A percentile compares a stretch with the other conserved stretches of the same genome.
Conservation (phyloP, 2,113 vertebrate genomes). For the Epinephelus cyanopodus region DNA sequence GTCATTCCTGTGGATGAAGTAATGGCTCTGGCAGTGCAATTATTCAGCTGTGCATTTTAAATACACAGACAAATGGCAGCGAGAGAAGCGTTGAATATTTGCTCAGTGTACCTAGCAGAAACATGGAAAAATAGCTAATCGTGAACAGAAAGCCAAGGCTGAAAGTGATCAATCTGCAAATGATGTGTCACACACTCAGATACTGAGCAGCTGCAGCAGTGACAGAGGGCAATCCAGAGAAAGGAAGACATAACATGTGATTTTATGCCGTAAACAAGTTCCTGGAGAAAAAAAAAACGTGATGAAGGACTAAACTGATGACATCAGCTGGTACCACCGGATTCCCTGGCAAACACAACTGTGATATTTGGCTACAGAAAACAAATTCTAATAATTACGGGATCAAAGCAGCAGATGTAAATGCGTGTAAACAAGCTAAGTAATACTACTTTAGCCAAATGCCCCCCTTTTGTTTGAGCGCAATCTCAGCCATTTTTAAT, state of each 20-base stretch:
- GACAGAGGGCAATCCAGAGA: constrained; percentile 27
- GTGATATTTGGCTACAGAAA: constrained; percentile 53
- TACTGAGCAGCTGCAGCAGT: constrained; percentile 20
- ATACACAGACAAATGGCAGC: constrained; percentile 67
- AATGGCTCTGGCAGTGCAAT: constrained; percentile 77
- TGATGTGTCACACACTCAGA: constrained; percentile 11
- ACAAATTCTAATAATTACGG: constrained; percentile 43
- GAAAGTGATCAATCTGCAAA: constrained; percentile 54
- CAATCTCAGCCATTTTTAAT: constrained; percentile 71
- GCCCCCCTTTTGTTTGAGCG: constrained; percentile 61
- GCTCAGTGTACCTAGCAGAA: constrained; percentile 41
- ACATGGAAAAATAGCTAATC: constrained; percentile 47
- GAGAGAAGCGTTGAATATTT: constrained; percentile 49
- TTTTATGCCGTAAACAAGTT: constrained; percentile 39
- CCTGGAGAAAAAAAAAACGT: constrained; percentile 20
- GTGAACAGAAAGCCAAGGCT: constrained; percentile 58
- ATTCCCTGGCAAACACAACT: constrained; percentile 47
- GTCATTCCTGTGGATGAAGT: constrained; percentile 81
- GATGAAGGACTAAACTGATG: constrained; percentile 45
- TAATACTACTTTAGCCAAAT: constrained; percentile 60
- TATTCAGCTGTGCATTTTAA: constrained; percentile 81
- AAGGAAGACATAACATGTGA: constrained; percentile 17
- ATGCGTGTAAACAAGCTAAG: constrained; percentile 64
- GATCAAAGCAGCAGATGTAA: constrained; percentile 65
- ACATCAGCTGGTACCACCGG: constrained; percentile 45